Conservation (phyloP, 2,888 invertebrate species). For the Orchesella flavescens region DNA sequence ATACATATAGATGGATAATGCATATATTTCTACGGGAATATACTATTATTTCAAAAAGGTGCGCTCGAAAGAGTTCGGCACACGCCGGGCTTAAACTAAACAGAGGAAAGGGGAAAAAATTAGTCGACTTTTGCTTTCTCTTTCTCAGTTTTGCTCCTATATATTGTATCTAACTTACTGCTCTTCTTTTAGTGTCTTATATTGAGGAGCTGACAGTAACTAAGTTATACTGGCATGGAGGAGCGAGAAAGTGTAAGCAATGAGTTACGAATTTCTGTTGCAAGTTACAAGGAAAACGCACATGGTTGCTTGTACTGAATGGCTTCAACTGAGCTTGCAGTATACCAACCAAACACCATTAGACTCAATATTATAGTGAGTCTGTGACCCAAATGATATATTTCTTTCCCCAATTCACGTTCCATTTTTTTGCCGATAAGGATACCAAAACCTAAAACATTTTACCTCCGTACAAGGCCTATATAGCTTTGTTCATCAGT, state of each 20-base stretch:
- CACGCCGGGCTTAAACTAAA: constrained; percentile 24
- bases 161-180: no score
- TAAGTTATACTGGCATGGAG: no score
- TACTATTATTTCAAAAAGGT: constrained; percentile 6
- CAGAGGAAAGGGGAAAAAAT: constrained; percentile 1
- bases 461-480: no score
- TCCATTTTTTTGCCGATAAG: not conserved
- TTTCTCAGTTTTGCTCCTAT: constrained; percentile 18
- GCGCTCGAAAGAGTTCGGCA: constrained; percentile 41
- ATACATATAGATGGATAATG: not conserved
- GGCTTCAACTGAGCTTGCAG: not conserved
- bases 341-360: not conserved
- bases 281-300: constrained; percentile 19
- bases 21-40: not conserved
- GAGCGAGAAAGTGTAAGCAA: not conserved
- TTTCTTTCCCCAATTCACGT: constrained; percentile 1
- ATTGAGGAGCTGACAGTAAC: no score
- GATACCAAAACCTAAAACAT: constrained; percentile 15
- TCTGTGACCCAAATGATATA: constrained; percentile 16
- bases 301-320: constrained; percentile 11
- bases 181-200: no score
- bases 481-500: no score
- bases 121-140: constrained; percentile 44
- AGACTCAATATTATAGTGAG: not conserved
- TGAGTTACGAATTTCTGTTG: constrained; percentile 18